Evolutionary conservation across 2,113 vertebrate species (phyloP).

Genomic region (Vicugna pacos): DNA sequence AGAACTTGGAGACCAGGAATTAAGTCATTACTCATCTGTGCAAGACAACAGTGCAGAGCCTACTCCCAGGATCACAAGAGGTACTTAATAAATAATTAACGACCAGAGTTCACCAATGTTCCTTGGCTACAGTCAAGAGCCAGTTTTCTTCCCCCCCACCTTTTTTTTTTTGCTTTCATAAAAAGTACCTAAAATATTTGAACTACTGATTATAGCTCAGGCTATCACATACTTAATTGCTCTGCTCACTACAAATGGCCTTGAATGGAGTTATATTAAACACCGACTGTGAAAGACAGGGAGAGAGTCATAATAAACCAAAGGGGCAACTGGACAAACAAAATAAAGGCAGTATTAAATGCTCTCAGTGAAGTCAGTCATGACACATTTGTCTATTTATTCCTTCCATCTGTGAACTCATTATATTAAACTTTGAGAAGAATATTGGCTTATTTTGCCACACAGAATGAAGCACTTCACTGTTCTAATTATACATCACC

Average conservation of each 20-base stretch:
- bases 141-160: background rate
- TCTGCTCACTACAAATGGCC: background rate
- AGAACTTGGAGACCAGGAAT: background rate
- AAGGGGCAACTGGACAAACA: background rate
- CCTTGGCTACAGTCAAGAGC: background rate
- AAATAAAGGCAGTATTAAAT: constrained; percentile 51
- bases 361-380: background rate
- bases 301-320: constrained; percentile 40
- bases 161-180: background rate
- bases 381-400: background rate
- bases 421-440: constrained; percentile 24
- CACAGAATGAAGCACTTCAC: background rate
- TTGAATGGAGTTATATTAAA: constrained; percentile 50
- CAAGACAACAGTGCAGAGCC: background rate
- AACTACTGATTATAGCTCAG: background rate
- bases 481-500: background rate
- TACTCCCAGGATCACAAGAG: background rate
- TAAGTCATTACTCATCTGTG: background rate
- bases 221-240: background rate
- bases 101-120: background rate
- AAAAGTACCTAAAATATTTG: constrained; percentile 34
- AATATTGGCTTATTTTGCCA: constrained; percentile 36
- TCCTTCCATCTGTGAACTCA: background rate
- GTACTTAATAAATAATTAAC: constrained; percentile 39
- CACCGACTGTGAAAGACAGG: background rate